These are phyloP conservation scores for Megalops atlanticus DNA, from an alignment of 2,113 vertebrate genomes.

Conservation along the genomic window DNA sequence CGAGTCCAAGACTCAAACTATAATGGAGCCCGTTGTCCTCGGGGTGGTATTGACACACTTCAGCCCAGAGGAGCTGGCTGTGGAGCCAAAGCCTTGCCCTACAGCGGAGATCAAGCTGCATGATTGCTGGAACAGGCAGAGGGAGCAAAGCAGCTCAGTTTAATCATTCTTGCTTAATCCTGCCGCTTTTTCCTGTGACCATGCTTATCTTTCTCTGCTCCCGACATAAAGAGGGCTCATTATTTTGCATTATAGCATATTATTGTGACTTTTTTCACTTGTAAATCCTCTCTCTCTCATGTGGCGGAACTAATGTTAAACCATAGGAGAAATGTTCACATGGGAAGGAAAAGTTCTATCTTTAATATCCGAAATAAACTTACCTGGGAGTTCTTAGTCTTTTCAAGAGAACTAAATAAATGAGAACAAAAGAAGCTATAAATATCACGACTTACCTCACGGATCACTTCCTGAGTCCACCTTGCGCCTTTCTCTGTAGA, in stretches of 20 bases:
- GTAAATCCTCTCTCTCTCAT: not conserved
- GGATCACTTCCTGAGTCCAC: not conserved
- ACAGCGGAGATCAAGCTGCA: constrained; percentile 43
- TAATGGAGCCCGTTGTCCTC: not conserved
- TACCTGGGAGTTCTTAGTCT: not conserved
- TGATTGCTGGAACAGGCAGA: constrained; percentile 50
- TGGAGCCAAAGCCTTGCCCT: not conserved
- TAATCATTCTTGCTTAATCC: constrained; percentile 51
- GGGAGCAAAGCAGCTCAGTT: constrained; percentile 58
- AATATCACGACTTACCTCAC: not conserved
- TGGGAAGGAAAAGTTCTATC: not conserved
- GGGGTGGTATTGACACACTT: not conserved
- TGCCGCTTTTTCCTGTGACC: not conserved
- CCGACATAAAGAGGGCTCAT: not conserved
- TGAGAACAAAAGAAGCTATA: not conserved
- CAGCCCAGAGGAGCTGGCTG: not conserved
- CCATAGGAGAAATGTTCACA: not conserved
- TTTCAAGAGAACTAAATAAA: not conserved
- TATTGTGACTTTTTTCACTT: constrained; percentile 4
- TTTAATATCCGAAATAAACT: not conserved
- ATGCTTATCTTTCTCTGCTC: not conserved
- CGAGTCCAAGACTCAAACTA: not conserved
- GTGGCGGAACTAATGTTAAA: not conserved
- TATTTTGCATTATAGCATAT: constrained; percentile 2
- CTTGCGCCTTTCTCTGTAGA: constrained; percentile 5